Percentiles rank a stretch among this genome's conserved stretches.
phyloP scores from a whole-genome alignment of 2,888 invertebrate genomes.

The Apotomis capreana region DNA sequence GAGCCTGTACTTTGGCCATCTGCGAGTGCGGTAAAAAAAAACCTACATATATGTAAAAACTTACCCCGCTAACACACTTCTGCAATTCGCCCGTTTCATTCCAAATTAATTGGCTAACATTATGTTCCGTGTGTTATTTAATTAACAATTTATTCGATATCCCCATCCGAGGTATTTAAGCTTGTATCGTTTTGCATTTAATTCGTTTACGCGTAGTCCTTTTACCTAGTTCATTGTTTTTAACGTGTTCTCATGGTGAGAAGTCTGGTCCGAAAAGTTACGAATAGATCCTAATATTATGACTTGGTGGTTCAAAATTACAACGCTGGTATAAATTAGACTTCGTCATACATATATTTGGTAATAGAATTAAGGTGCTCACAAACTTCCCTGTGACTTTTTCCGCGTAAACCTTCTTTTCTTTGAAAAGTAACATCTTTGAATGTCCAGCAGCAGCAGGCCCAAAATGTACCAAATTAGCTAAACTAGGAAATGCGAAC shows the following conservation, averaged over 20 bases:
- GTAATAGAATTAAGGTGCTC: too few relatives aligned
- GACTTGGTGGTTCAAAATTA: too few relatives aligned
- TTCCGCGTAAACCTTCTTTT: too few relatives aligned
- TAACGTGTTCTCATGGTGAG: background rate
- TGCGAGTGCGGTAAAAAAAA: background rate
- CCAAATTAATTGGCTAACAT: slow-evolving; percentile 61
- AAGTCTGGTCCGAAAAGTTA: too few relatives aligned
- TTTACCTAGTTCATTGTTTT: slow-evolving; percentile 21
- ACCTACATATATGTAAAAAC: slow-evolving; percentile 3
- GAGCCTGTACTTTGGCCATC: too few relatives aligned
- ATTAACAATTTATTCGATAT: slow-evolving; percentile 63
- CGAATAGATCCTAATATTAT: too few relatives aligned
- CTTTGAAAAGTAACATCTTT: too few relatives aligned
- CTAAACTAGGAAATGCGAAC: background rate
- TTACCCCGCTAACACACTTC: background rate
- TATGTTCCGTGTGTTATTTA: slow-evolving; percentile 54
- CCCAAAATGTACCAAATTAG: too few relatives aligned
- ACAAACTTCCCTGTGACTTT: too few relatives aligned
- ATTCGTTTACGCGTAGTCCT: slow-evolving; percentile 17
- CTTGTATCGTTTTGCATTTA: slow-evolving; percentile 32
- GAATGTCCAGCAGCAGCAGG: too few relatives aligned
- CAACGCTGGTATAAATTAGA: too few relatives aligned
- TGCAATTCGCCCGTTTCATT: slow-evolving; percentile 50
- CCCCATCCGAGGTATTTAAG: slow-evolving; percentile 48
- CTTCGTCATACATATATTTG: too few relatives aligned